Evolutionary conservation across 2,888 invertebrate species (phyloP), one percentile per base, ranked within the genome.

Genomic region (Erebia ligea): DNA sequence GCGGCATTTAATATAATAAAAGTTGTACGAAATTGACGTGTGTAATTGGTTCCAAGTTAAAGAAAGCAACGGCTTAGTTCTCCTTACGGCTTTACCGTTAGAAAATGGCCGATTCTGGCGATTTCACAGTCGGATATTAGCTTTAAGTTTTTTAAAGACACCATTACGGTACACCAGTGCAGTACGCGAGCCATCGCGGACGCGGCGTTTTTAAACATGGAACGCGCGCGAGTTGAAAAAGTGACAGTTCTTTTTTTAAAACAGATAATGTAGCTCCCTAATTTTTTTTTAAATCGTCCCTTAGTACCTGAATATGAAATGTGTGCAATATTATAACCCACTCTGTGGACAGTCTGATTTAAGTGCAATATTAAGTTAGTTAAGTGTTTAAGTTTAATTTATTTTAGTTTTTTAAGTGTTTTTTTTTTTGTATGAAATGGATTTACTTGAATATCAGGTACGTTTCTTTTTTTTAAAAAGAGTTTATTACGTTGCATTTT

Each of bases 381-480:
- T 78, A 77, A 76, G 76, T 77, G 78, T 81, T 77, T 74, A 79
- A 80, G 77, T 78, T 77, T 82, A 81, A 62, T 48, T 58, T 67
- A 58, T 58, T 67, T n/a, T 58, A 65, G 50, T 54, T 82, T 77
- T 79, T 78, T 77, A 75, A 77, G 75, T 78, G 77, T 21, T 13
- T 13, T 76, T 71, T 75, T 76, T 74, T 75, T 72, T 74, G 77
- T 75, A 77, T 73, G 59, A 80, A 80, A 80, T 93, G 92, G 92
- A 93, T 88, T 85, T 91, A 73, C 89, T 86, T 67, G 92, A 93
- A 76, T 93, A 92, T 78, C 92, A 92, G 90, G 92, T 93, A 78
- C 88, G 89, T 68, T 45, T 15, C 50, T 68, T 75, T 66, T 62
- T 63, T 69, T 70, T 58, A 21, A 3, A 62, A 19, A 19, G 2